phyloP scores from a whole-genome alignment of 2,113 vertebrate genomes.

The Leuciscus idus region DNA sequence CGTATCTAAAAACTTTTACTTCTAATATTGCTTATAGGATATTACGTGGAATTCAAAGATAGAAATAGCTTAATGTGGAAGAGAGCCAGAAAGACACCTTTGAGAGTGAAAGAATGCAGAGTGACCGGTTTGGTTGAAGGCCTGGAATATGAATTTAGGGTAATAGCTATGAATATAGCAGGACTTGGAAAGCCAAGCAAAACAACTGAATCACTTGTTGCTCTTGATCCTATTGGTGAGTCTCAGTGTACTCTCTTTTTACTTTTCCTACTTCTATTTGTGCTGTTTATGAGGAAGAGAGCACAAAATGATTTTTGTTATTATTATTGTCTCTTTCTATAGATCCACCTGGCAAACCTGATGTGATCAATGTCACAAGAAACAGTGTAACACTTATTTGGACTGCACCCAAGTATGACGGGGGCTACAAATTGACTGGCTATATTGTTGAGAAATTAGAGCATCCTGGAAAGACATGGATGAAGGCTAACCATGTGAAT shows the following conservation, averaged over 20 bases:
- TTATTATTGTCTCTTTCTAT: slow-evolving; percentile 49
- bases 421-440: slow-evolving; percentile 93
- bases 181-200: slow-evolving; percentile 94
- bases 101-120: slow-evolving; percentile 94
- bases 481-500: slow-evolving; percentile 95
- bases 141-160: slow-evolving; percentile 97
- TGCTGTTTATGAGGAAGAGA: not conserved
- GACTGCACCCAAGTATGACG: slow-evolving; percentile 96
- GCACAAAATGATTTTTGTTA: not conserved
- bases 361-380: slow-evolving; percentile 93
- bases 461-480: slow-evolving; percentile 88
- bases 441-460: slow-evolving; percentile 96
- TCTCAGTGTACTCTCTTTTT: slow-evolving; percentile 43
- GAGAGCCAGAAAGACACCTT: slow-evolving; percentile 87
- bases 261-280: not conserved
- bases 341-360: slow-evolving; percentile 98
- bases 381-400: slow-evolving; percentile 92
- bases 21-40: slow-evolving; percentile 76
- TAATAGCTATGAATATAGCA: slow-evolving; percentile 96
- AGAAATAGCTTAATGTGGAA: slow-evolving; percentile 98
- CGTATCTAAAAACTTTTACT: not conserved
- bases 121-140: slow-evolving; percentile 94
- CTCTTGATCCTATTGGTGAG: slow-evolving; percentile 97
- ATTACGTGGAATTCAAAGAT: slow-evolving; percentile 95
- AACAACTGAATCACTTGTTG: slow-evolving; percentile 87